Base-by-base conservation (phyloP, 2,888 invertebrate species). In the Rhagium mordax region DNA sequence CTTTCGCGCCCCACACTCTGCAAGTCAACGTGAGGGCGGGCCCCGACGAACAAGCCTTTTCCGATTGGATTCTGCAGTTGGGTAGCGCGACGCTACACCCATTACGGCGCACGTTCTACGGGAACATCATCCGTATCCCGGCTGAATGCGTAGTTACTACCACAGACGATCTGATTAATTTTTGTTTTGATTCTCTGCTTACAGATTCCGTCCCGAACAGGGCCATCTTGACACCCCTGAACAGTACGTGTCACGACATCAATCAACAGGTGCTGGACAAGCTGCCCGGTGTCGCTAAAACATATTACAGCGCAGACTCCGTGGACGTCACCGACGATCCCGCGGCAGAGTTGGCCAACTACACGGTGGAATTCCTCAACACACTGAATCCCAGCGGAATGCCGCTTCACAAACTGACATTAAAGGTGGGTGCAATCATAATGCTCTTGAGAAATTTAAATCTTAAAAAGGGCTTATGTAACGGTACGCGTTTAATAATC, bases 381-480 rank as follows among this genome's bases (percentile, higher is more conserved):
- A 29, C 33, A 1, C 8, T 60, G 1, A 60, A 24, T 18, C 60
- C 60, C 5, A 10, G 18, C 8, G 29, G 41, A 1, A 3, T 60
- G 6, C 18, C 60, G 4, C 41, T 18, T 1, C 66, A 66, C 8
- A 53, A 10, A 15, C n/a, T 66, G n/a, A 53, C 10, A 1, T 10
- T 66, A 10, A 66, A 66, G 13, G 33, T 20, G 8, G 55, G 16
- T 1, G 33, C 41, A 0, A 18, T 66, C 10, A 20, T 66, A 20
- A 66, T 66, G 53, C 20, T 66, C 5, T 18, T 66, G n/a, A 15
- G 66, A 27, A 66, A 66, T 13, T 33, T 66, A 10, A 66, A 66
- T 41, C 10, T 53, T 10, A 48, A 18, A 2, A 48, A 7, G 15
- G 51, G 51, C 0, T 27, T 64, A n/a, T 49, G 48, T n/a, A 64